A percentile compares a stretch with the other conserved stretches of the same genome.
These are phyloP conservation scores for Lethrus apterus DNA, from an alignment of 1,140 invertebrate species.

Conservation along the genomic window DNA sequence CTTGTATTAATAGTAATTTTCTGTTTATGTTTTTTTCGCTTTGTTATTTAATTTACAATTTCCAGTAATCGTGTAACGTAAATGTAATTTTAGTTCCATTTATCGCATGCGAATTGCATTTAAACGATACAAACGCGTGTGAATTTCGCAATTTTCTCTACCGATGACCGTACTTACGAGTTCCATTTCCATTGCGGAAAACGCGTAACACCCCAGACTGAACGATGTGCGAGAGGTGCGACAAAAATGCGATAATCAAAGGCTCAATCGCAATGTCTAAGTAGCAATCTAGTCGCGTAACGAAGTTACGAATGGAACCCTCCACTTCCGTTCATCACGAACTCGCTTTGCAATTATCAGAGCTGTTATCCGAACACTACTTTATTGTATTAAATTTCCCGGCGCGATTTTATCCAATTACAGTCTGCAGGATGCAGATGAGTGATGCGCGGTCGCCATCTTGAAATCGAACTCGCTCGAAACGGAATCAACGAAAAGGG, in stretches of 20 bases:
- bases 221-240: too few species aligned
- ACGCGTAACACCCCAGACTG: too few species aligned
- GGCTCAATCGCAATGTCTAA: conserved; percentile 5
- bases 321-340: conserved; percentile 5
- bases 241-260: conserved; percentile 5
- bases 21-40: too few species aligned
- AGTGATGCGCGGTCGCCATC: not conserved
- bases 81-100: too few species aligned
- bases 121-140: too few species aligned
- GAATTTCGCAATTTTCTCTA: too few species aligned
- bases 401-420: conserved; percentile 6
- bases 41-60: too few species aligned
- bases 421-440: not conserved
- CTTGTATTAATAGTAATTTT: too few species aligned
- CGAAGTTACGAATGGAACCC: conserved; percentile 1
- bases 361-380: conserved; percentile 8
- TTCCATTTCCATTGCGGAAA: too few species aligned
- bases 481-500: not conserved
- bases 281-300: conserved; percentile 5
- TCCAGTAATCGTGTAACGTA: too few species aligned
- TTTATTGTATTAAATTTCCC: conserved; percentile 9
- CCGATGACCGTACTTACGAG: too few species aligned
- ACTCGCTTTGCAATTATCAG: conserved; percentile 6
- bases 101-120: too few species aligned
- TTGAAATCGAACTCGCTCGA: not conserved